Percentiles rank a stretch among this genome's conserved stretches.
Evolutionary conservation across 2,888 invertebrate species (phyloP).

Genomic region (Gnatocerus cornutus): DNA sequence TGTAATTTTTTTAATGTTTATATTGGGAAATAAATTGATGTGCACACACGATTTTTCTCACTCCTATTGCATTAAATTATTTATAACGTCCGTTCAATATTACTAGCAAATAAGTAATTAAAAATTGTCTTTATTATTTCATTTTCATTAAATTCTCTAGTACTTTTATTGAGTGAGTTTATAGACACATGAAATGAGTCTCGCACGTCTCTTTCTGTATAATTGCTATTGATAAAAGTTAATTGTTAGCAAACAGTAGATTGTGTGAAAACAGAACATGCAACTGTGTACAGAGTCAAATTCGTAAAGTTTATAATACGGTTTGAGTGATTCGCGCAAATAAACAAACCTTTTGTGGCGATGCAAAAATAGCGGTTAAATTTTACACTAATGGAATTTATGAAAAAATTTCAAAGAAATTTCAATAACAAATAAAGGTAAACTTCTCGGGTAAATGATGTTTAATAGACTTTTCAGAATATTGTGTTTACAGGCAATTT

Average conservation of each 20-base stretch:
- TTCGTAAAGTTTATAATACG: conserved; percentile 27
- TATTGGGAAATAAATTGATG: too few relatives aligned
- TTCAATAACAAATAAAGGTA: conserved; percentile 23
- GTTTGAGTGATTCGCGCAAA: conserved; percentile 32
- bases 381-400: conserved; percentile 32
- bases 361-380: conserved; percentile 34
- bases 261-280: conserved; percentile 19
- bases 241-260: conserved; percentile 20
- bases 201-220: too few relatives aligned
- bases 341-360: conserved; percentile 19
- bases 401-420: conserved; percentile 22
- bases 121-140: too few relatives aligned
- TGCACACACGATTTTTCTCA: too few relatives aligned
- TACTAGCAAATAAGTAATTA: too few relatives aligned
- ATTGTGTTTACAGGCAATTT: conserved; percentile 24
- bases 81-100: too few relatives aligned
- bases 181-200: too few relatives aligned
- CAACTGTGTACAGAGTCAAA: conserved; percentile 20
- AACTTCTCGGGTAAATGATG: conserved; percentile 38
- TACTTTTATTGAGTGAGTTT: too few relatives aligned
- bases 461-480: conserved; percentile 36
- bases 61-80: too few relatives aligned
- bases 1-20: conserved; percentile 27
- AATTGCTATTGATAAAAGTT: conserved; percentile 1
- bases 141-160: too few relatives aligned